Conservation (phyloP, 2,888 invertebrate species). For the Villa cingulata region DNA sequence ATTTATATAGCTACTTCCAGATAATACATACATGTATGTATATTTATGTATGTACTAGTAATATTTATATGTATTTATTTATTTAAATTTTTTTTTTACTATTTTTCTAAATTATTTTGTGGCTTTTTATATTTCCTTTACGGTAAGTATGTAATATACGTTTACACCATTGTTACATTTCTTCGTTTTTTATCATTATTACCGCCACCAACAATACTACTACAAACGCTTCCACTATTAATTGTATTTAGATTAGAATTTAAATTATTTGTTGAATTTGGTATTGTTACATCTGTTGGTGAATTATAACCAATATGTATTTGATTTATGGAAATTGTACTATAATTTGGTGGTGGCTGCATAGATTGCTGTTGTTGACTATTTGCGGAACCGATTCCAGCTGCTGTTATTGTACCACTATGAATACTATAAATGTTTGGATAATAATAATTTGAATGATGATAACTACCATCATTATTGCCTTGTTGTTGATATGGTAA, state of each 20-base stretch:
- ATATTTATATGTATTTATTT: no score
- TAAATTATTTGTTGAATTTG: slow-evolving; percentile 3
- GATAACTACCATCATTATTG: neutral
- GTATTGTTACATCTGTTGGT: slow-evolving; percentile 21
- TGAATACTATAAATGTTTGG: neutral
- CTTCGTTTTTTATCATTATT: slow-evolving; percentile 39
- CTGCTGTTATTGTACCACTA: neutral
- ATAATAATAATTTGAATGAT: slow-evolving; percentile 3
- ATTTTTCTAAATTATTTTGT: neutral
- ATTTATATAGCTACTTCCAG: neutral
- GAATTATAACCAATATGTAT: slow-evolving; percentile 19
- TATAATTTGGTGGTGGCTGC: slow-evolving; percentile 28
- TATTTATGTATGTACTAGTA: neutral
- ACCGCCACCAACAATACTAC: slow-evolving; percentile 29
- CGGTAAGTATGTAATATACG: neutral
- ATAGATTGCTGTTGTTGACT: neutral
- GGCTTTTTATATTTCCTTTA: neutral
- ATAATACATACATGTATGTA: neutral
- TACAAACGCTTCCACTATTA: slow-evolving; percentile 35
- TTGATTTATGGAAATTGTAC: slow-evolving; percentile 26
- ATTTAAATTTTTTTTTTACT: neutral
- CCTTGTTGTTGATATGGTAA: slow-evolving; percentile 20
- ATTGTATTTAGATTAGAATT: neutral
- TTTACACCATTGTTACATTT: slow-evolving; percentile 48
- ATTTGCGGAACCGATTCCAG: neutral